Percentiles rank a stretch among this genome's conserved stretches.
phyloP scores from a whole-genome alignment of 2,797 vertebrate genomes.

The Danio albolineatus region DNA sequence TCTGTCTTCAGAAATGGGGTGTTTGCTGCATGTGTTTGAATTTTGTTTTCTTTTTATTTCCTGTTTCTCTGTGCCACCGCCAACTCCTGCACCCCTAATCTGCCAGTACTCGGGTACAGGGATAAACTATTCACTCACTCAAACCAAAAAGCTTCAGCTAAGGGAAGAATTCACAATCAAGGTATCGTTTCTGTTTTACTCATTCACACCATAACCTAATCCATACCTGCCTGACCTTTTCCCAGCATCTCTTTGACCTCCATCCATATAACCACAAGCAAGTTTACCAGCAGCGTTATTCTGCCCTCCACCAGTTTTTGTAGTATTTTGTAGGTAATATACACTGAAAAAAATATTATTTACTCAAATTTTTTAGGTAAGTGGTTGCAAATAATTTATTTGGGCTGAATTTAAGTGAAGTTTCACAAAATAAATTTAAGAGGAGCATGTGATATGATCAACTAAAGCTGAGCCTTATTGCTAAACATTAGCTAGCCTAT shows the following conservation, averaged over 20 bases:
- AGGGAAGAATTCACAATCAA: slow-evolving; percentile 89
- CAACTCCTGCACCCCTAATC: slow-evolving; percentile 70
- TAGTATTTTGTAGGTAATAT: slow-evolving; percentile 6
- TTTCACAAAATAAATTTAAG: no score
- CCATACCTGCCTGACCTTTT: slow-evolving; percentile 28
- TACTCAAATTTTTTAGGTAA: no score
- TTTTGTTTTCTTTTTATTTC: slow-evolving; percentile 65
- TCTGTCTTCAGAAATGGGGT: slow-evolving; percentile 35
- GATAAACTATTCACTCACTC: slow-evolving; percentile 96
- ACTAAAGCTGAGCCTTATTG: no score
- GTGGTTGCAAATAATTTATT: no score
- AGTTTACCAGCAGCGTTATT: slow-evolving; percentile 19
- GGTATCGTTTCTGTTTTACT: slow-evolving; percentile 83
- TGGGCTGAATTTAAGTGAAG: no score
- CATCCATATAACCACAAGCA: not conserved
- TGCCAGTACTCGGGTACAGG: slow-evolving; percentile 95
- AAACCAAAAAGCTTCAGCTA: slow-evolving; percentile 89
- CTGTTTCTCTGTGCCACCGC: slow-evolving; percentile 56
- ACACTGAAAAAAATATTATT: no score
- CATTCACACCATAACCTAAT: slow-evolving; percentile 31
- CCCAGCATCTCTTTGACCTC: slow-evolving; percentile 50
- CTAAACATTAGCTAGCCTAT: no score
- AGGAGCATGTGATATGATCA: no score
- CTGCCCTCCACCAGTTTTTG: not conserved
- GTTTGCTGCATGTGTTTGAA: slow-evolving; percentile 68